Percentiles rank a stretch among this genome's conserved stretches.
Evolutionary conservation across 2,888 invertebrate genomes (phyloP).

Genomic region (Noctua janthe): DNA sequence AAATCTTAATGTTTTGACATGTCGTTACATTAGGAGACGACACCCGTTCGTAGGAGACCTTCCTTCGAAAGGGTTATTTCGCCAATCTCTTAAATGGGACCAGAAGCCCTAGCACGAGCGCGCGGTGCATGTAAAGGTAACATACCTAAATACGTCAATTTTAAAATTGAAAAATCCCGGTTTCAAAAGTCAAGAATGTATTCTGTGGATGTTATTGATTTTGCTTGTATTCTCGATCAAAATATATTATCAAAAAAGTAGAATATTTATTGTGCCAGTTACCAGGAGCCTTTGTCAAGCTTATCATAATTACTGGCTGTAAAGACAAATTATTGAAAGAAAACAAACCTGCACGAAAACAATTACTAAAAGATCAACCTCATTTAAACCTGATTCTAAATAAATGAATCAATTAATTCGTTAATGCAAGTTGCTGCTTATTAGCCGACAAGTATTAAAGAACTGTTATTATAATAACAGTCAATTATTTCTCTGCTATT

Average conservation of each 20-base stretch:
- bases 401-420: conserved; percentile 45
- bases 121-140: no score
- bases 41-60: no score
- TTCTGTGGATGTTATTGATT: not conserved
- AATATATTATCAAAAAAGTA: not conserved
- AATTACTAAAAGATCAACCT: not conserved
- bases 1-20: no score
- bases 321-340: not conserved
- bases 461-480: conserved; percentile 43
- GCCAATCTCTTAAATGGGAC: no score
- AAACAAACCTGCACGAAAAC: not conserved
- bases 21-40: no score
- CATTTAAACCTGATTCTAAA: conserved; percentile 30
- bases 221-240: not conserved
- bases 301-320: not conserved
- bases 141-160: not conserved
- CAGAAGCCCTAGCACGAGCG: no score
- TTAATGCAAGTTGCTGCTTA: conserved; percentile 26
- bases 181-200: no score
- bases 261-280: no score
- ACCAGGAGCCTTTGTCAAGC: not conserved
- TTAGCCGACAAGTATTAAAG: conserved; percentile 27
- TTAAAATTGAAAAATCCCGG: not conserved
- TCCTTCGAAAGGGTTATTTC: no score
- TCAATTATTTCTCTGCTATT: conserved; percentile 59